These are phyloP conservation scores for Dorcus parallelipipedus DNA, from an alignment of 2,888 invertebrate species.

Conservation along the genomic window DNA sequence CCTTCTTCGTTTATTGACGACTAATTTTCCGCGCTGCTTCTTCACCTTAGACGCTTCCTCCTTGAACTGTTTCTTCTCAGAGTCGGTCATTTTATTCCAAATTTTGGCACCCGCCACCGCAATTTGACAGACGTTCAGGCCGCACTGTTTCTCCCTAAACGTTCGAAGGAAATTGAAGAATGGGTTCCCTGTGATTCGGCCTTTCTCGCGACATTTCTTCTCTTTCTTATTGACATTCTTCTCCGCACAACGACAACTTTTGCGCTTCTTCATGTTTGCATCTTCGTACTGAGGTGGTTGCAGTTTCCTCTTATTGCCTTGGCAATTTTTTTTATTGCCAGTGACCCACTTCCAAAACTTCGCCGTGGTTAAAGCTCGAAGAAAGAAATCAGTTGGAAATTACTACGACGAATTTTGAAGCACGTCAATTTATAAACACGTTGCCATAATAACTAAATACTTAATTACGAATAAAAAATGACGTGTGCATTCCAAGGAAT, in stretches of 20 bases:
- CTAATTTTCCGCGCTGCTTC: neutral
- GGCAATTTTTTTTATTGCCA: neutral
- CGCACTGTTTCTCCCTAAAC: slow-evolving; percentile 18
- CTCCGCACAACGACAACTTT: neutral
- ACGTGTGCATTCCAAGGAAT: no score
- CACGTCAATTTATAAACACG: no score
- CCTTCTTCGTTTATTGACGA: neutral
- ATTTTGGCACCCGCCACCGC: slow-evolving; percentile 18
- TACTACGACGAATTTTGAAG: no score
- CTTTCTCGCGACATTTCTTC: neutral
- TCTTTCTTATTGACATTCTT: neutral
- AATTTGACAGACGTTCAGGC: slow-evolving; percentile 18
- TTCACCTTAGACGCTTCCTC: neutral
- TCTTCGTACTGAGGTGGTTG: no score
- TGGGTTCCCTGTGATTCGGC: slow-evolving; percentile 22
- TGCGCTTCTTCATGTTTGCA: neutral
- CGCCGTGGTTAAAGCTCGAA: no score
- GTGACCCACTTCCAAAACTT: neutral
- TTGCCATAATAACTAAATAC: no score
- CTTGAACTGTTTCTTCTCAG: slow-evolving; percentile 4
- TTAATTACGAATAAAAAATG: no score
- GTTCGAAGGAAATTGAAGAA: slow-evolving; percentile 26
- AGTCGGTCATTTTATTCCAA: slow-evolving; percentile 22
- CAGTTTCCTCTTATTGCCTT: neutral
- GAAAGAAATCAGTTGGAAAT: no score